A percentile compares a stretch with the other conserved stretches of the same genome.
Conservation (phyloP, 2,888 invertebrate species). For the Alsophila aescularia region DNA sequence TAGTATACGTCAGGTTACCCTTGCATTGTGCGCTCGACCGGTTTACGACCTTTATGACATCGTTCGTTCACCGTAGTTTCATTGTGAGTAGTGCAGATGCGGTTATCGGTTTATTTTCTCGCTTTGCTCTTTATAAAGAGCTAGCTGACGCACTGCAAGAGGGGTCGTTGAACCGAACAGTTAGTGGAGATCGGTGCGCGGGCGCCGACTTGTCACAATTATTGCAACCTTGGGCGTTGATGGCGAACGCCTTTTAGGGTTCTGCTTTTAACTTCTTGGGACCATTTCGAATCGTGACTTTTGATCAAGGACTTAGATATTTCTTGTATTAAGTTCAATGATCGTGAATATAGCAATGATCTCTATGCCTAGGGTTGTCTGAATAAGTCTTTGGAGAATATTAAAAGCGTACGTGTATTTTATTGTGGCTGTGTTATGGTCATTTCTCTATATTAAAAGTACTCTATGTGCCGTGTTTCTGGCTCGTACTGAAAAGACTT, state of each 20-base stretch:
- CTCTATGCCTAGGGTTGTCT: not conserved
- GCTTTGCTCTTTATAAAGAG: constrained; percentile 78
- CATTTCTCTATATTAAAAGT: too few species aligned
- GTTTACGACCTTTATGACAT: constrained; percentile 68
- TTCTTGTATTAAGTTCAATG: not conserved
- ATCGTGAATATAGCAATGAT: not conserved
- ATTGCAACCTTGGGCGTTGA: constrained; percentile 61
- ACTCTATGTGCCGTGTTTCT: too few species aligned
- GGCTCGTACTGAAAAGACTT: too few species aligned
- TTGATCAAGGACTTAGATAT: not conserved
- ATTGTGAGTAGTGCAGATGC: constrained; percentile 68
- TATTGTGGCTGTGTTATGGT: too few species aligned
- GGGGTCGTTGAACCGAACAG: constrained; percentile 70
- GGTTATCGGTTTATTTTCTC: constrained; percentile 80
- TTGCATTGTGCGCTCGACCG: constrained; percentile 62
- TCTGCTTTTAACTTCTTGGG: constrained; percentile 15
- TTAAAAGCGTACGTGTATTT: not conserved
- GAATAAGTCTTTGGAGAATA: not conserved
- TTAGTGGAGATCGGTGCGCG: constrained; percentile 60
- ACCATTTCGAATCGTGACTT: not conserved
- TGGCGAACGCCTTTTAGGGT: constrained; percentile 34
- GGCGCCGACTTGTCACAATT: constrained; percentile 60
- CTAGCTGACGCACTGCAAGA: constrained; percentile 74
- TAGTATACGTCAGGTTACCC: constrained; percentile 57
- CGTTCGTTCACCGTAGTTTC: constrained; percentile 71